A percentile compares a stretch with the other conserved stretches of the same genome.
phyloP scores from a whole-genome alignment of 2,888 invertebrate species.

The Mythimna vitellina region DNA sequence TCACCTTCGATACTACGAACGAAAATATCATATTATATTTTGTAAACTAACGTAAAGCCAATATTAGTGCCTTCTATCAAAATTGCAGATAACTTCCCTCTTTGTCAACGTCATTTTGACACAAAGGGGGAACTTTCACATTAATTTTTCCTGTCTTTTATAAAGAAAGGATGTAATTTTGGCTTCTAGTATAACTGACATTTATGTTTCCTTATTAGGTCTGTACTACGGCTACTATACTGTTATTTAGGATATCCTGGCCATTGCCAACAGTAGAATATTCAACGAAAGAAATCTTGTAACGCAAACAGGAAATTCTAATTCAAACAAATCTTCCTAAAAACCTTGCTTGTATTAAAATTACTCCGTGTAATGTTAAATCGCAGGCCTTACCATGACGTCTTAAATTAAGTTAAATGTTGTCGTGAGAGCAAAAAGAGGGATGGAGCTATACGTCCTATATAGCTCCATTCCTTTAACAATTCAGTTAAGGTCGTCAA shows the following conservation, averaged over 20 bases:
- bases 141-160: slow-evolving; percentile 6
- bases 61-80: no score
- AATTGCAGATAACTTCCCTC: slow-evolving; percentile 1
- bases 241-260: slow-evolving; percentile 59
- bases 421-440: no score
- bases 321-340: slow-evolving; percentile 14
- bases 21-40: no score
- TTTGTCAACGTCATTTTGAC: neutral
- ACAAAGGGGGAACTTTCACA: slow-evolving; percentile 4
- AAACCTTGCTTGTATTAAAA: slow-evolving; percentile 11
- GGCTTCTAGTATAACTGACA: slow-evolving; percentile 29
- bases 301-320: slow-evolving; percentile 27
- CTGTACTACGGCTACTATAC: slow-evolving; percentile 4
- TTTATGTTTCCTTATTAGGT: slow-evolving; percentile 60
- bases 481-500: no score
- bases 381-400: neutral
- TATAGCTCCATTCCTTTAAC: no score
- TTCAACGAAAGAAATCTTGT: slow-evolving; percentile 16
- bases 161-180: slow-evolving; percentile 40
- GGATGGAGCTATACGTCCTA: no score
- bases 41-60: no score
- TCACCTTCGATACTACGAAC: no score
- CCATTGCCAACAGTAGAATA: slow-evolving; percentile 26
- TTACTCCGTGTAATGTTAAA: neutral
- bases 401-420: no score